Conservation (phyloP, 2,888 invertebrate genomes). For the Drosophila lutescens region DNA sequence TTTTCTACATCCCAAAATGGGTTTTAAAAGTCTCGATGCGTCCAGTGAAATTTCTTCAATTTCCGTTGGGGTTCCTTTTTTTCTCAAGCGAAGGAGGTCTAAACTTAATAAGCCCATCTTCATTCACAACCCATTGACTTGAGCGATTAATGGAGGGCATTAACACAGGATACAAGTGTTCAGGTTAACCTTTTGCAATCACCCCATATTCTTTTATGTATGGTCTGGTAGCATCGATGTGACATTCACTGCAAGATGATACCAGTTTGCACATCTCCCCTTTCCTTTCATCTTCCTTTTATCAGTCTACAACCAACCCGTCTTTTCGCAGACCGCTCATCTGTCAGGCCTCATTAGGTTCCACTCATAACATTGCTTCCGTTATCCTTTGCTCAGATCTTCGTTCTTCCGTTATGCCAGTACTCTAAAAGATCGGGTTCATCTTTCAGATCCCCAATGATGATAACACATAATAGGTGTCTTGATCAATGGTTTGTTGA, state of each 20-base stretch:
- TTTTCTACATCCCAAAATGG: neutral
- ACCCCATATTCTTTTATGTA: slow-evolving; percentile 8
- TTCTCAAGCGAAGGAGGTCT: neutral
- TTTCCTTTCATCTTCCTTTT: neutral
- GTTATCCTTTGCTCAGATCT: slow-evolving; percentile 39
- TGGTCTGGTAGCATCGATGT: neutral
- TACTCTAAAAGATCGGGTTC: slow-evolving; percentile 12
- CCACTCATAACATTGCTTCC: slow-evolving; percentile 37
- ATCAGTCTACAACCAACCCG: slow-evolving; percentile 2
- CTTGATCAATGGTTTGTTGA: neutral
- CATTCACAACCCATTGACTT: neutral
- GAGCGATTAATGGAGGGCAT: neutral
- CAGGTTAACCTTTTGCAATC: neutral
- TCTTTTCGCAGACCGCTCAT: slow-evolving; percentile 13
- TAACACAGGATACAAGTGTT: slow-evolving; percentile 20
- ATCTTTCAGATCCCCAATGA: neutral
- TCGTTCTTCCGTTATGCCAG: slow-evolving; percentile 36
- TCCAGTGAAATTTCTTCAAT: neutral
- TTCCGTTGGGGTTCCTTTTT: neutral
- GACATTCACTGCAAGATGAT: slow-evolving; percentile 38
- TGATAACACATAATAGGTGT: slow-evolving; percentile 9
- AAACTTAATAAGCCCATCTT: neutral
- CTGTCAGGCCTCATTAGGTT: slow-evolving; percentile 43
- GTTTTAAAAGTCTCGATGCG: neutral
- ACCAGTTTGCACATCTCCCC: slow-evolving; percentile 5